These are phyloP conservation scores for Acanthiza pusilla DNA, from an alignment of 2,797 vertebrate species.

Conservation along the genomic window DNA sequence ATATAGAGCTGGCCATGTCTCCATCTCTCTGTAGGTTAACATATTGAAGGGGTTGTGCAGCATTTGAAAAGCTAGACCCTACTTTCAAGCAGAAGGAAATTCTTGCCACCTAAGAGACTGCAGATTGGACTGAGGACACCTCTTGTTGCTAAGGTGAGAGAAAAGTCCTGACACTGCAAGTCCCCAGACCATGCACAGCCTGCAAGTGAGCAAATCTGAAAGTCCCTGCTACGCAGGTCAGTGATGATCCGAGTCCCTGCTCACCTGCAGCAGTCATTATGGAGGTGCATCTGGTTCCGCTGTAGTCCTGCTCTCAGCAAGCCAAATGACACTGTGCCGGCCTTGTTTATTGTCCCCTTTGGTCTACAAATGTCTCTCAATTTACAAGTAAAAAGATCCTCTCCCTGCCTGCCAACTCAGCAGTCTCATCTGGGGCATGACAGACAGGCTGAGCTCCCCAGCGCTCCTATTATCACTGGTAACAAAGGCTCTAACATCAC, in stretches of 20 bases:
- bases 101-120: background rate
- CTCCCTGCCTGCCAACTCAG: conserved; percentile 30
- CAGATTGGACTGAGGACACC: background rate
- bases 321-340: background rate
- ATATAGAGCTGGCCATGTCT: accelerated
- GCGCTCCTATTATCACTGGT: background rate
- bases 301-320: background rate
- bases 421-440: background rate
- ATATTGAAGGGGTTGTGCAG: background rate
- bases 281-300: background rate
- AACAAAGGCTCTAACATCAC: conserved; percentile 30
- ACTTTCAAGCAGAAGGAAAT: background rate
- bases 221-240: background rate
- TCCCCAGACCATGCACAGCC: background rate
- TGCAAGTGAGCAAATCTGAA: background rate
- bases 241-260: accelerated
- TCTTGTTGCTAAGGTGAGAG: background rate
- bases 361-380: conserved; percentile 5
- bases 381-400: conserved; percentile 61
- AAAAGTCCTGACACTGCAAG: background rate
- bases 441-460: background rate
- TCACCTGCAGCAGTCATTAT: background rate
- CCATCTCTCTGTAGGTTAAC: background rate
- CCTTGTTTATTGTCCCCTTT: conserved; percentile 49
- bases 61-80: background rate